Evolutionary conservation across 2,888 invertebrate genomes (phyloP).

Genomic region (Euplagia quadripunctaria): DNA sequence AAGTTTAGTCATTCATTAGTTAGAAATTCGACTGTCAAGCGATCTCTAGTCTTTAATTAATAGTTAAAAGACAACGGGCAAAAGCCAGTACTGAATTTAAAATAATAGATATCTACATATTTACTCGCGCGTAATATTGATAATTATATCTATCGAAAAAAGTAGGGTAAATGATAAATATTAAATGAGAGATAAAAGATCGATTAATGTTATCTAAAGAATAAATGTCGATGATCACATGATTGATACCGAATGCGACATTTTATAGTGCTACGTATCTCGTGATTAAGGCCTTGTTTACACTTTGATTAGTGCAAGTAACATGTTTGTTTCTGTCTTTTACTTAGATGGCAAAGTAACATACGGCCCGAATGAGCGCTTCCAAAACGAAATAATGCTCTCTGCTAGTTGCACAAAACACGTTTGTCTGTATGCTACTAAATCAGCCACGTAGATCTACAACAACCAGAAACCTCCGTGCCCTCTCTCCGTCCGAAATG

Average conservation of each 20-base stretch:
- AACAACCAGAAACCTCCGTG: too few relatives aligned
- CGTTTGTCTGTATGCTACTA: too few relatives aligned
- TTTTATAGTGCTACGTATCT: conserved; percentile 1
- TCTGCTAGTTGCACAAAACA: too few relatives aligned
- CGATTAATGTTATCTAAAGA: conserved; percentile 14
- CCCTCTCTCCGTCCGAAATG: too few relatives aligned
- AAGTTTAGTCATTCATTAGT: too few relatives aligned
- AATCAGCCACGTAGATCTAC: too few relatives aligned
- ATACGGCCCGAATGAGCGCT: too few relatives aligned
- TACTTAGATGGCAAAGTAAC: background rate
- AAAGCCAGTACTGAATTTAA: background rate
- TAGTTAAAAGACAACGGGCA: too few relatives aligned
- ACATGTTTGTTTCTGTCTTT: background rate
- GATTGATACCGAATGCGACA: conserved; percentile 2
- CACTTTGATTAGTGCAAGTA: background rate
- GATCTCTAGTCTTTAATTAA: too few relatives aligned
- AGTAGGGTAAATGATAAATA: conserved; percentile 9
- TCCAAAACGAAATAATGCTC: too few relatives aligned
- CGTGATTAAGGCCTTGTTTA: conserved; percentile 4
- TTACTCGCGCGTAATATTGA: background rate
- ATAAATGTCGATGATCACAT: conserved; percentile 7
- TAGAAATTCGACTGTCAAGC: too few relatives aligned
- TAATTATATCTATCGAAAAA: conserved; percentile 1
- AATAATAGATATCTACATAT: background rate
- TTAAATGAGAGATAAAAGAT: conserved; percentile 12